These are phyloP conservation scores for Lipophrys pholis DNA, from an alignment of 2,113 vertebrate genomes.

Conservation along the genomic window DNA sequence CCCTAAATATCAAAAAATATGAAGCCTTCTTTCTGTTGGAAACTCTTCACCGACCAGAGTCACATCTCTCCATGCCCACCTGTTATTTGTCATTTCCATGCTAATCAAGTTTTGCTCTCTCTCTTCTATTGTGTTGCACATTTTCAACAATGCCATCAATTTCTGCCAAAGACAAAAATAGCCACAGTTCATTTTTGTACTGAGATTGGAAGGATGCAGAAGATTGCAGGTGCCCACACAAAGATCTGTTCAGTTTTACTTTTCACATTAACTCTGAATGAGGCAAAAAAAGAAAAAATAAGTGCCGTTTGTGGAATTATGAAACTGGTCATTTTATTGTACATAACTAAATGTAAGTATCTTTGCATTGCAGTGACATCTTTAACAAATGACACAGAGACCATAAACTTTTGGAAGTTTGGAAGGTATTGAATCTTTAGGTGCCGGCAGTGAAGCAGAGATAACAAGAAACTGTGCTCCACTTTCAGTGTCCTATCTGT, in stretches of 20 bases:
- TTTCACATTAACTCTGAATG: conserved; percentile 6
- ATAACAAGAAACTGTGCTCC: conserved; percentile 48
- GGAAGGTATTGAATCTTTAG: conserved; percentile 25
- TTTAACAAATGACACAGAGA: neutral
- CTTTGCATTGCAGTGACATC: neutral
- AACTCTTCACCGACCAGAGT: conserved; percentile 19
- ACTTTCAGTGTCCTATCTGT: conserved; percentile 55
- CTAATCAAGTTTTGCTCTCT: conserved; percentile 42
- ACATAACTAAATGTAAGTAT: neutral
- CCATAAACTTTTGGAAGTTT: neutral
- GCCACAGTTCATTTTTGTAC: conserved; percentile 47
- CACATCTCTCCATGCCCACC: conserved; percentile 19
- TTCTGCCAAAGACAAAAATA: conserved; percentile 40
- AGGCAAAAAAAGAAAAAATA: conserved; percentile 1
- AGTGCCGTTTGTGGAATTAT: neutral
- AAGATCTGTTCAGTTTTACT: conserved; percentile 17
- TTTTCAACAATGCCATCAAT: conserved; percentile 51
- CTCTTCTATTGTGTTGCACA: conserved; percentile 27
- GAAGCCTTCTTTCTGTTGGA: neutral
- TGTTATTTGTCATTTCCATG: conserved; percentile 37
- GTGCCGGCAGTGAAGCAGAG: conserved; percentile 16
- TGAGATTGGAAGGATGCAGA: conserved; percentile 36
- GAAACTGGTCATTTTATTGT: neutral
- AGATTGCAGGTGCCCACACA: conserved; percentile 21
- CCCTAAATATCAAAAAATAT: neutral